Percentiles rank a stretch among this genome's conserved stretches.
phyloP scores from a whole-genome alignment of 2,113 vertebrate species.

The Campylorhamphus procurvoides region DNA sequence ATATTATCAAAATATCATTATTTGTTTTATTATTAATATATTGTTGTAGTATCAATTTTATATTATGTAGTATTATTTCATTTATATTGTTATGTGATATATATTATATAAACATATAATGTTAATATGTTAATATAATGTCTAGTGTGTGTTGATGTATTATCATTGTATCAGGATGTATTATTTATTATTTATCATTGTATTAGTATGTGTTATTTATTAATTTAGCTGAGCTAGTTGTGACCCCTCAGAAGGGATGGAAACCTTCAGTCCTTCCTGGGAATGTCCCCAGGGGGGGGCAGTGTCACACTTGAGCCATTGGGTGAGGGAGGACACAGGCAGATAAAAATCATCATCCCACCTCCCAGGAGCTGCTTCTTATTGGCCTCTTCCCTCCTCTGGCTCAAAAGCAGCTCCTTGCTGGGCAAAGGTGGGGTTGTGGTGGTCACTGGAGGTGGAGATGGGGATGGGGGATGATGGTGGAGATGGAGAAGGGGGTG shows the following conservation, averaged over 20 bases:
- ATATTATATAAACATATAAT: background rate
- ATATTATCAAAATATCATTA: too few species aligned
- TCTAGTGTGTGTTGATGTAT: background rate
- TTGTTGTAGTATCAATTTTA: too few species aligned
- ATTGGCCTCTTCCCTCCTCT: background rate
- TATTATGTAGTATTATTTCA: background rate
- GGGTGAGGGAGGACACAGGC: background rate
- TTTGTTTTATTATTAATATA: background rate
- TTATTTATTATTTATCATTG: background rate
- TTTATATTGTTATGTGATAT: too few species aligned
- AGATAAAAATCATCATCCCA: background rate
- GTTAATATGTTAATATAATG: background rate
- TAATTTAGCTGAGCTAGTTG: background rate
- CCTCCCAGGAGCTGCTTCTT: background rate
- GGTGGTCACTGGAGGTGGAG: background rate
- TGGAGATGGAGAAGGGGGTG: background rate
- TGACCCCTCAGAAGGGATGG: background rate
- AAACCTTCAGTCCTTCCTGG: background rate
- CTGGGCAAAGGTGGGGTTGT: background rate
- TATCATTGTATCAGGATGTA: background rate
- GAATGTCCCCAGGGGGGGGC: background rate
- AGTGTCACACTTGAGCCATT: background rate
- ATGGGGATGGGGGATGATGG: background rate
- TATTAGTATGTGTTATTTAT: background rate
- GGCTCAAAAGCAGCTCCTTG: background rate